These are phyloP conservation scores for Cotesia typhae DNA, from an alignment of 1,140 invertebrate genomes.

Conservation along the genomic window DNA sequence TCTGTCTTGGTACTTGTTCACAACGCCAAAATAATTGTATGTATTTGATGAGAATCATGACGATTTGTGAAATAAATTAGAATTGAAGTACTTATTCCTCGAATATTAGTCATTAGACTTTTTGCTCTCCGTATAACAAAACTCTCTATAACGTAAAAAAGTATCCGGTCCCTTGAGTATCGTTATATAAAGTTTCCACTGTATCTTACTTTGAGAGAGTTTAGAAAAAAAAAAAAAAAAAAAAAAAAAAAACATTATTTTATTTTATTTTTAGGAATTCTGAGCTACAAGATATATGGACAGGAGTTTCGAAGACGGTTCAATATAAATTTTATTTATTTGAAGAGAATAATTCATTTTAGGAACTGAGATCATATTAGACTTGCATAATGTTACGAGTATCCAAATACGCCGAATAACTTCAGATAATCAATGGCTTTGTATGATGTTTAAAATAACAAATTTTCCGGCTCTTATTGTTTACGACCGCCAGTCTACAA, in stretches of 20 bases:
- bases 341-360: conserved; percentile 69
- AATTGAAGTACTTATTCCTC: no score
- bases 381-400: conserved; percentile 67
- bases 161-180: no score
- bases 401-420: conserved; percentile 68
- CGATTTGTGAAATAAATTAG: no score
- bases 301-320: conserved; percentile 54
- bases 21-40: no score
- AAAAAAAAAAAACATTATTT: conserved; percentile 19
- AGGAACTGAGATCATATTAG: conserved; percentile 71
- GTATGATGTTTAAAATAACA: conserved; percentile 60
- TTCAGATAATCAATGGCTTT: conserved; percentile 66
- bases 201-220: no score
- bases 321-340: conserved; percentile 70
- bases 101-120: no score
- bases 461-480: conserved; percentile 68
- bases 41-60: no score
- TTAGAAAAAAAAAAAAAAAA: conserved; percentile 22
- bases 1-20: no score
- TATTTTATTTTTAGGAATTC: conserved; percentile 46
- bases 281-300: conserved; percentile 62
- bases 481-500: conserved; percentile 57
- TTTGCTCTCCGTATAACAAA: no score
- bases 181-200: no score
- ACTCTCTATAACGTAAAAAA: no score